Evolutionary conservation across 2,888 invertebrate genomes (phyloP).

Genomic region (Gerris lacustris): DNA sequence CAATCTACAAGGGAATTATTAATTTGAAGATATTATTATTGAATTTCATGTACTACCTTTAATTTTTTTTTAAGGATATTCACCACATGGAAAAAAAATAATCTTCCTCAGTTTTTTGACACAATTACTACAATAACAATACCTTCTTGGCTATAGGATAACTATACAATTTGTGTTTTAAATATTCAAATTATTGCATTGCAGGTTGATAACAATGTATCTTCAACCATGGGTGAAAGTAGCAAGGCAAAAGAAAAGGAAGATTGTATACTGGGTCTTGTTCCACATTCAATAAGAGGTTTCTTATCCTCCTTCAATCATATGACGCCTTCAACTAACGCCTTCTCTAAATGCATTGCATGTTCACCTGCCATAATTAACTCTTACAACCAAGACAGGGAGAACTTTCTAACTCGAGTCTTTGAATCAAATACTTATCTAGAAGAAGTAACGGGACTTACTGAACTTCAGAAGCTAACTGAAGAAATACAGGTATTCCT

Average conservation of each 20-base stretch:
- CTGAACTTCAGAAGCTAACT: conserved; percentile 47
- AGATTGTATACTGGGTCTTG: conserved; percentile 54
- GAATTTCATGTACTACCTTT: too few species aligned
- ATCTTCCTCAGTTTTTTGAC: too few species aligned
- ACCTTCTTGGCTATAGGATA: too few species aligned
- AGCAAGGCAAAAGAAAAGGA: conserved; percentile 47
- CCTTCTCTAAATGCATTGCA: conserved; percentile 84
- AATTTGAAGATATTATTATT: too few species aligned
- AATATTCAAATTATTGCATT: too few species aligned
- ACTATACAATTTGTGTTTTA: too few species aligned
- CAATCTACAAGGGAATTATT: too few species aligned
- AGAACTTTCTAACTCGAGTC: conserved; percentile 62
- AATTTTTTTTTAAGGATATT: too few species aligned
- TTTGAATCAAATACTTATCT: conserved; percentile 69
- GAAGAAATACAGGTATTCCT: conserved; percentile 45
- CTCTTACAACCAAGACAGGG: conserved; percentile 45
- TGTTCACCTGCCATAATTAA: conserved; percentile 53
- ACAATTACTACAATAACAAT: too few species aligned
- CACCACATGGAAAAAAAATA: too few species aligned
- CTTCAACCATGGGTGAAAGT: not conserved
- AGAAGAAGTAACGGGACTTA: conserved; percentile 74
- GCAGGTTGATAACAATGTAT: too few species aligned
- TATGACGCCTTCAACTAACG: conserved; percentile 68
- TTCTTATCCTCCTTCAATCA: conserved; percentile 72
- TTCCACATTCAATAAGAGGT: conserved; percentile 90